phyloP scores from a whole-genome alignment of 2,113 vertebrate genomes.

The Lutjanus erythropterus region DNA sequence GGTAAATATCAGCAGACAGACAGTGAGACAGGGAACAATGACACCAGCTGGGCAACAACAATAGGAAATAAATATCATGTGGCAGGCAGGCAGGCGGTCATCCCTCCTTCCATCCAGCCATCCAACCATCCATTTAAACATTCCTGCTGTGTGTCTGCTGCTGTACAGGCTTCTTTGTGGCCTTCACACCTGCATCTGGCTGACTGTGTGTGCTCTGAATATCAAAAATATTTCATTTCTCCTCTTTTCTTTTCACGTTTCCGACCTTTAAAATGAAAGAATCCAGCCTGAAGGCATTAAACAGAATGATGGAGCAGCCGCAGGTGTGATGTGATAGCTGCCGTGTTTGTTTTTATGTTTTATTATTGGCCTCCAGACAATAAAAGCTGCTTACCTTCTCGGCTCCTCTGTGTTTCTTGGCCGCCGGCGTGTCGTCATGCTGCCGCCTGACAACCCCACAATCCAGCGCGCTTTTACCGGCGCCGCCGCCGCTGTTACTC shows the following conservation, averaged over 20 bases:
- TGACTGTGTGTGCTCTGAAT: conserved; percentile 52
- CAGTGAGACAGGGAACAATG: conserved; percentile 48
- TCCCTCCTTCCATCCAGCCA: conserved; percentile 40
- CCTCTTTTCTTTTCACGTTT: background rate
- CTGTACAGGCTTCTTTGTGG: conserved; percentile 47
- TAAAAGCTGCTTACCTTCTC: conserved; percentile 89
- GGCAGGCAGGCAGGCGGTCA: conserved; percentile 26
- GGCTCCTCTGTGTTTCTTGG: conserved; percentile 93
- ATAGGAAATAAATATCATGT: conserved; percentile 48
- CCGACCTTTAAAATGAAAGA: background rate
- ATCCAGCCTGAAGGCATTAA: too few relatives aligned
- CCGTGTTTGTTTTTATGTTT: background rate
- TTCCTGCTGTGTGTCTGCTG: conserved; percentile 33
- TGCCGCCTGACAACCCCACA: conserved; percentile 87
- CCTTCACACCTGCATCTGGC: conserved; percentile 64
- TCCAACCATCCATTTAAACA: conserved; percentile 30
- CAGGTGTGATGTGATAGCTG: background rate
- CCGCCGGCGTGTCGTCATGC: conserved; percentile 91
- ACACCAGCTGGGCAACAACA: conserved; percentile 58
- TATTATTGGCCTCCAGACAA: conserved; percentile 46
- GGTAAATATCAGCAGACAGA: conserved; percentile 36
- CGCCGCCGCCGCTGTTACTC: conserved; percentile 9
- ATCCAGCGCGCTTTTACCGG: conserved; percentile 86
- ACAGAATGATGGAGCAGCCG: background rate
- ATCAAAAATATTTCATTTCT: background rate